Percentiles rank a stretch among this genome's conserved stretches.
phyloP scores from a whole-genome alignment of 2,797 vertebrate species.

The Labroides dimidiatus region DNA sequence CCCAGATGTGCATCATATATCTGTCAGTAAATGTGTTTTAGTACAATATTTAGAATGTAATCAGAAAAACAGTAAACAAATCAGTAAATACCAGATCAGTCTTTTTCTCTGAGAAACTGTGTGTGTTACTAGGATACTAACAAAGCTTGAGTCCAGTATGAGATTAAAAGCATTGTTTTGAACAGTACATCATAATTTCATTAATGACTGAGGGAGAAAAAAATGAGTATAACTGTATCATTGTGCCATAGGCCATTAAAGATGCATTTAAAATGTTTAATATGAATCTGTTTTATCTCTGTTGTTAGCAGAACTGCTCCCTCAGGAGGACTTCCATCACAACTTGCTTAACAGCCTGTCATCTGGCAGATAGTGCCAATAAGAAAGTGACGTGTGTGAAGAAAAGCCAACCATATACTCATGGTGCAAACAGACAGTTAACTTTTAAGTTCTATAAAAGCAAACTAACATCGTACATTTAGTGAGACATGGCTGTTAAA shows the following conservation, averaged over 20 bases:
- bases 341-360: no score
- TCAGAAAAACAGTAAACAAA: slow-evolving; percentile 1
- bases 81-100: background rate
- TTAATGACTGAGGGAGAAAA: background rate
- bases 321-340: no score
- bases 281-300: no score
- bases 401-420: no score
- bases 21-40: background rate
- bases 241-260: background rate
- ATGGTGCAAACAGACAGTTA: no score
- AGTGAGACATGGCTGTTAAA: no score
- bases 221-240: background rate
- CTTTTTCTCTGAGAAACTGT: background rate
- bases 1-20: background rate
- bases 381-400: no score
- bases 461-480: no score
- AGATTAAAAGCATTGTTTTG: background rate
- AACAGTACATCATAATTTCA: background rate
- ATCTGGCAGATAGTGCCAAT: no score
- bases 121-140: background rate
- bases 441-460: no score
- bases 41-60: slow-evolving; percentile 1
- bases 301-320: no score
- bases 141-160: background rate
- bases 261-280: background rate